Conservation (phyloP, 2,888 invertebrate genomes). For the Chloromyia formosa region DNA sequence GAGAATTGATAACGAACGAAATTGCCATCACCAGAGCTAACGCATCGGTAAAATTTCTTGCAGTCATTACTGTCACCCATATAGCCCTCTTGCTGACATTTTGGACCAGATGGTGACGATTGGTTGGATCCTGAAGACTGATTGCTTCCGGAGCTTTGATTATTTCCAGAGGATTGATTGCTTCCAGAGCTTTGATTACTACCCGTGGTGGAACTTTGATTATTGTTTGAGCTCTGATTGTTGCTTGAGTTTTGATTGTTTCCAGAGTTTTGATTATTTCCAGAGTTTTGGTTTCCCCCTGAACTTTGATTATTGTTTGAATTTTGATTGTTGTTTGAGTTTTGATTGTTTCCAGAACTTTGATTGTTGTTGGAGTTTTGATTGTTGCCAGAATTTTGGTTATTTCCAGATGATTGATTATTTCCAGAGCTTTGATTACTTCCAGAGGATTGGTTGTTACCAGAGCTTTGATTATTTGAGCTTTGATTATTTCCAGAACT, state of each 20-base stretch:
- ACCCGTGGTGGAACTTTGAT: constrained; percentile 46
- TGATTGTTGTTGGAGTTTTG: constrained; percentile 34
- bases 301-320: constrained; percentile 43
- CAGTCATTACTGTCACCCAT: constrained; percentile 66
- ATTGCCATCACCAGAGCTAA: constrained; percentile 62
- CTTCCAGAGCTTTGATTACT: constrained; percentile 52
- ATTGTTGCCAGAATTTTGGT: constrained; percentile 43
- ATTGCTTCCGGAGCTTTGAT: constrained; percentile 47
- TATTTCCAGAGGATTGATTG: constrained; percentile 44
- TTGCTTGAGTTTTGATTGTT: constrained; percentile 16
- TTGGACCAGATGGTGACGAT: not conserved
- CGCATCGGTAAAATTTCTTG: constrained; percentile 70
- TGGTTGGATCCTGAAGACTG: constrained; percentile 45
- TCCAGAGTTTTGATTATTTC: constrained; percentile 45
- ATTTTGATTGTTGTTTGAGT: constrained; percentile 9
- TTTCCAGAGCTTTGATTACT: constrained; percentile 44
- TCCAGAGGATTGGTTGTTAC: constrained; percentile 34
- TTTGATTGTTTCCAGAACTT: constrained; percentile 40
- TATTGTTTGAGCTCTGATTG: constrained; percentile 33
- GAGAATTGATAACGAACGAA: constrained; percentile 66
- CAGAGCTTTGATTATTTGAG: constrained; percentile 47
- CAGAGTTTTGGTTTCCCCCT: constrained; percentile 44
- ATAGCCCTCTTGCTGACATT: constrained; percentile 63
- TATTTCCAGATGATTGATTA: constrained; percentile 47
- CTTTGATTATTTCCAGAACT: constrained; percentile 48